Evolutionary conservation across 2,113 vertebrate species (phyloP), one percentile per base, ranked within the genome.

Genomic region (Edolisoma coerulescens): DNA sequence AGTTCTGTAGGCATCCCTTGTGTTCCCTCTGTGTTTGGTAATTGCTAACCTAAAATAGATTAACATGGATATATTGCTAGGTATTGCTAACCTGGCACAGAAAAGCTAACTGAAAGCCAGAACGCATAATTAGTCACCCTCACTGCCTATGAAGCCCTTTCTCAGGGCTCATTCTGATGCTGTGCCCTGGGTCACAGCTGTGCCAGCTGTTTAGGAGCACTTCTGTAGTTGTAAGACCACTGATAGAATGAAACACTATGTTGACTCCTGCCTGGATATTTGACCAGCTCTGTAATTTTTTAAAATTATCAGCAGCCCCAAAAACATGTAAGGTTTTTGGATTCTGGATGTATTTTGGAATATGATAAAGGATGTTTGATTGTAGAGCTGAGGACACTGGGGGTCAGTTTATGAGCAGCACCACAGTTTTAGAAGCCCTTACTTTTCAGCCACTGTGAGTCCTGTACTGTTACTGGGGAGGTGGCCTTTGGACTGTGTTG

Each of bases 231-330:
- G 16, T 26, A n/a, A 77, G 45, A 39, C 8, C 30, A 42, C 21
- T 13, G 30, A 59, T n/a, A 52, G 33, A 80, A 71, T 67, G 59
- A 76, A 63, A 37, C 4, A 2, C 26, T 50, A 22, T 16, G 5
- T 23, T 84, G 52, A 56, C 9, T 80, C 20, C 11, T 61, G 4
- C 8, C 13, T 76, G 26, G 18, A 8, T 85, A 49, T 60, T 79
- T 80, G 42, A 45, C 12, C 4, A 57, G 12, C 6, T 73, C 41
- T 50, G 14, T 63, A 64, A 16, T 21, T 63, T 50, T 68, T 71
- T 1, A 0, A 27, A 75, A 50, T 37, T 42, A 54, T 33, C 2
- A 4, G 7, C 26, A 71, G 7, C 7, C 5, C 23, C 17, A 9
- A 53, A 76, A 69, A 32, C 20, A 65, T 27, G 5, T 8, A 47